These are phyloP conservation scores for Ceratothoa steindachneri DNA, from an alignment of 2,888 invertebrate species.

Conservation along the genomic window DNA sequence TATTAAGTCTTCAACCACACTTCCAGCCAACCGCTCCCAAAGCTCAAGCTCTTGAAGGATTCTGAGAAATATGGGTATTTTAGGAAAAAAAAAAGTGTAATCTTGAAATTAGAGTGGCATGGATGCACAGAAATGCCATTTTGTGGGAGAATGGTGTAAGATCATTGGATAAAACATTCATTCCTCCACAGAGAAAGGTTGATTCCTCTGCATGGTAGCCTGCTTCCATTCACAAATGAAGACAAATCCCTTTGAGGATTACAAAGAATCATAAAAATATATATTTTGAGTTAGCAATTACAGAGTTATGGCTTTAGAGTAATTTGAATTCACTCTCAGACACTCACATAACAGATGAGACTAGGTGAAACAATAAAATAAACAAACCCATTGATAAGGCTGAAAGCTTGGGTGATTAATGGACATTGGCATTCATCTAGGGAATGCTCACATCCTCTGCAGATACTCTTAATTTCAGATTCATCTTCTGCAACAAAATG, in stretches of 20 bases:
- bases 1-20: constrained; percentile 76
- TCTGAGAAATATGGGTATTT: constrained; percentile 51
- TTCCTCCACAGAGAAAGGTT: no score
- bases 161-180: no score
- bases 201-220: no score
- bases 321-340: no score
- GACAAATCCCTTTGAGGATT: no score
- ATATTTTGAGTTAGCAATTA: no score
- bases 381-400: constrained; percentile 66
- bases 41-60: constrained; percentile 70
- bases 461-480: constrained; percentile 62
- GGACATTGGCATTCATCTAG: constrained; percentile 63
- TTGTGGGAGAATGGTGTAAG: no score
- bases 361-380: no score
- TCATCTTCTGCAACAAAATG: constrained; percentile 52
- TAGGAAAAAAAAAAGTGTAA: not conserved
- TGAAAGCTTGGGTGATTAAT: constrained; percentile 66
- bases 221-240: no score
- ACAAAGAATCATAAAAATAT: no score
- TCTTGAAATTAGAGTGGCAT: not conserved
- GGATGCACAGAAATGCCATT: not conserved
- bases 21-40: constrained; percentile 76
- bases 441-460: constrained; percentile 69
- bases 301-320: no score
- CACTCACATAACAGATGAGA: no score